Evolutionary conservation across 2,797 vertebrate species (phyloP).

Genomic region (Sebastes taczanowskii): DNA sequence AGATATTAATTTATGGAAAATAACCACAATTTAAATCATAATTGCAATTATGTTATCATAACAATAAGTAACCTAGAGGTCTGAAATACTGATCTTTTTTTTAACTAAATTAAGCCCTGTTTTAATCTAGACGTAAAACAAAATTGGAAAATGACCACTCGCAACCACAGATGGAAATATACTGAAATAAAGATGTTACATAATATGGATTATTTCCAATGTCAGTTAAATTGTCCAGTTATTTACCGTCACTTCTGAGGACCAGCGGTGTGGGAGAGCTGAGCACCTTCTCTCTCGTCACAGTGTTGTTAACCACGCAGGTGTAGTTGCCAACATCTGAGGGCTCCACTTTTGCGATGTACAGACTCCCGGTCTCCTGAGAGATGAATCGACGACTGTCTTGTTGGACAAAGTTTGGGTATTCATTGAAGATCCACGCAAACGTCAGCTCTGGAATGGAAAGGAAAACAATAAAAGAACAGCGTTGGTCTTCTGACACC

Average conservation of each 20-base stretch:
- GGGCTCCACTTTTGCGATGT: slow-evolving; percentile 93
- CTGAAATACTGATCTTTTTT: background rate
- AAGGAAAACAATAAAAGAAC: slow-evolving; percentile 6
- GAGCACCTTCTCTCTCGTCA: slow-evolving; percentile 84
- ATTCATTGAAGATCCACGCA: slow-evolving; percentile 96
- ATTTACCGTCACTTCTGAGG: slow-evolving; percentile 90
- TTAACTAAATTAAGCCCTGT: background rate
- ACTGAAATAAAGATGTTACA: background rate
- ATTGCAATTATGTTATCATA: background rate
- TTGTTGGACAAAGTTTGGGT: slow-evolving; percentile 91
- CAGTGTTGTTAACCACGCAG: slow-evolving; percentile 89
- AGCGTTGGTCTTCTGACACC: background rate
- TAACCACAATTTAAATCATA: background rate
- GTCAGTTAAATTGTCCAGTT: background rate
- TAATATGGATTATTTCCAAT: background rate
- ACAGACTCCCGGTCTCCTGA: slow-evolving; percentile 94
- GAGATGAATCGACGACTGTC: slow-evolving; percentile 93
- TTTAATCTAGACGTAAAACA: background rate
- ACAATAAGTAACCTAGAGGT: background rate
- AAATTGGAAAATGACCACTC: background rate
- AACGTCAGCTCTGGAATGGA: slow-evolving; percentile 85
- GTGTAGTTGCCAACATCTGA: slow-evolving; percentile 96
- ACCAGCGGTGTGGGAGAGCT: slow-evolving; percentile 92
- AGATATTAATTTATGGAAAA: background rate
- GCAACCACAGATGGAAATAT: background rate